Base-by-base conservation (phyloP, 2,888 invertebrate genomes). In the Drosophila mettleri region DNA sequence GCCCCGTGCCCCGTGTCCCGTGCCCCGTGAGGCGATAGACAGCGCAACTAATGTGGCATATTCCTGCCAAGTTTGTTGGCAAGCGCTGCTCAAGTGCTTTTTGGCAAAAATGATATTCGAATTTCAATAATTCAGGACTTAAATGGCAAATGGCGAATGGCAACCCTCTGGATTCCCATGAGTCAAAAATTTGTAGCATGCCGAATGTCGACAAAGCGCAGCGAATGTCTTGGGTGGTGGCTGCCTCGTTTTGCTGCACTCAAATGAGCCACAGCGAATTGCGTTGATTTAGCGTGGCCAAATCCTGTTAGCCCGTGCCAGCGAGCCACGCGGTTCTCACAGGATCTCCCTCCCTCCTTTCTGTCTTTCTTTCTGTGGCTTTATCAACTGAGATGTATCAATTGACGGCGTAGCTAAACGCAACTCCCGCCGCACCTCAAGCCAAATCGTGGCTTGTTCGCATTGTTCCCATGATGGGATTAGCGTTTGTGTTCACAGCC, bases 151-250 rank as follows among this genome's bases (percentile, higher is more conserved):
- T 33, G 33, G 48, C 14, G 9, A 31, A 31, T n/a, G 49, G 49
- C 33, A 48, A 14, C 46, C 33, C 82, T 68, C 67, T 71, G 68
- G 65, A 78, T 78, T 86, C 89, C 86, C 89, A 89, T 73, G 89
- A 75, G 86, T 74, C 74, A n/a, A 55, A 62, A 80, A 78, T 82
- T 79, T 89, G 76, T 82, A 74, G 89, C 86, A 74, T 86, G 72
- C 53, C 92, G 68, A 92, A 92, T 92, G 89, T 75, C 88, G 87
- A 91, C 92, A 91, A 89, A 91, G 92, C 92, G 89, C 78, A 90
- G 68, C 92, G 81, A 92, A 92, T 92, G 81, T 73, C 76, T 74
- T 65, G 89, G 88, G 88, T 74, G 78, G 70, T 86, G 72, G 72
- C 48, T 75, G 78, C 54, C 78, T 78, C 76, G 63, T 65, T 80